Percentiles rank a stretch among this genome's conserved stretches.
These are phyloP conservation scores for Radopholus similis DNA, from an alignment of 1,140 invertebrate genomes.

Conservation along the genomic window DNA sequence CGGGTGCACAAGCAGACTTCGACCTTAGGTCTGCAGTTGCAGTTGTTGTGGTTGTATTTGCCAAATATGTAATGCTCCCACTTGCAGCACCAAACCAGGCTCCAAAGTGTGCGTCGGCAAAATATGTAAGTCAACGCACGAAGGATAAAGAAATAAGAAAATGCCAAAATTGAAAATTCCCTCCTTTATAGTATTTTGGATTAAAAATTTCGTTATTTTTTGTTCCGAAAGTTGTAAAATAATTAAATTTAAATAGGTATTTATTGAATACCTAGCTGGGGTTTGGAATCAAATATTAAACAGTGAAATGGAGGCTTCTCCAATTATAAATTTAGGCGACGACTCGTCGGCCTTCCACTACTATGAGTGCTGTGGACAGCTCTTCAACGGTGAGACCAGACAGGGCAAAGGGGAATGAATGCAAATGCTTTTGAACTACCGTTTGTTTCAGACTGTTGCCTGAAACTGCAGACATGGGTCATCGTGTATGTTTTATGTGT, in stretches of 20 bases:
- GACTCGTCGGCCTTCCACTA: background rate
- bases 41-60: too few relatives aligned
- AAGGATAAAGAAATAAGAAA: too few relatives aligned
- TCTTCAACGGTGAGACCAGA: background rate
- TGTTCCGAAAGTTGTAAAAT: background rate
- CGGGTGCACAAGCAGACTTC: background rate
- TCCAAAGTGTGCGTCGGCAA: slow-evolving; percentile 10
- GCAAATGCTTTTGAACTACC: background rate
- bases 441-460: slow-evolving; percentile 4
- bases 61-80: too few relatives aligned
- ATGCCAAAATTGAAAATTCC: too few relatives aligned
- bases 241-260: too few relatives aligned
- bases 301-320: background rate
- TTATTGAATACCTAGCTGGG: too few relatives aligned
- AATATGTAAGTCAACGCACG: slow-evolving; percentile 14
- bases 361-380: slow-evolving; percentile 12
- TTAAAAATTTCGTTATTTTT: background rate
- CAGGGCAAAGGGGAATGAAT: background rate
- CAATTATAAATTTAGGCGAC: background rate
- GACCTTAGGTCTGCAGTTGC: too few relatives aligned
- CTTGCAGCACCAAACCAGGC: background rate
- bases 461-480: slow-evolving; percentile 8
- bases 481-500: too few relatives aligned
- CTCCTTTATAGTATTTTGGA: background rate
- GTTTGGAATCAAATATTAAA: background rate